Evolutionary conservation across 2,888 invertebrate species (phyloP), one percentile per base, ranked within the genome.

Genomic region (Agrotis puta): DNA sequence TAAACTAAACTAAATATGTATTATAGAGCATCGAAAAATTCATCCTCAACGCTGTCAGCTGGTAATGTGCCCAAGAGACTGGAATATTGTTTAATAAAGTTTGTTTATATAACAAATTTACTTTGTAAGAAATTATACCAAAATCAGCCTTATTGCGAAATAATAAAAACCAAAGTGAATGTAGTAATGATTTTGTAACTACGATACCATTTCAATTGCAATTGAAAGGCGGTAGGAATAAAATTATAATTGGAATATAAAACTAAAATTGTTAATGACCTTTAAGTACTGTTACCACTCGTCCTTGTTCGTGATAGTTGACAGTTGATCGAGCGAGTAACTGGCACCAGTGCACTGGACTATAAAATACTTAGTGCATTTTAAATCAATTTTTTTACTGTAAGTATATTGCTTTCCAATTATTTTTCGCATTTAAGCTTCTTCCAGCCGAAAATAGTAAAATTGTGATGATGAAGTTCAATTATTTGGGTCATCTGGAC

Each of bases 271-370:
- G 48, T 63, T 39, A 75, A 53, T 70, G 66, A 81, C 78, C 82
- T 81, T 57, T 66, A 51, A 22, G 11, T 43, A 64, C 61, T 67
- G 51, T 65, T 66, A 67, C 53, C 59, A 59, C 57, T 61, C 43
- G 65, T 66, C 79, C 79, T 79, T 69, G 82, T 27, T 63, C 43
- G 56, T 63, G 58, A 72, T 70, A 69, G 69, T 63, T 16, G 65
- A 69, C 57, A 69, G 81, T 75, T 22, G 51, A 48, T 13, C 7
- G 80, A 27, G 27, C 69, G 18, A 75, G 77, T 65, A 24, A 57
- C 64, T 64, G 70, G 59, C 33, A 51, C 33, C 43, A 61, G 16
- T 70, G 22, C 24, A 67, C 56, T 74, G 61, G 16, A 62, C 16
- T 24, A 53, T 9, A 22, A 53, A 45, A 48, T 16, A 51, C n/a